Conservation (phyloP, 1,140 invertebrate genomes). For the Tyrophagus putrescentiae region DNA sequence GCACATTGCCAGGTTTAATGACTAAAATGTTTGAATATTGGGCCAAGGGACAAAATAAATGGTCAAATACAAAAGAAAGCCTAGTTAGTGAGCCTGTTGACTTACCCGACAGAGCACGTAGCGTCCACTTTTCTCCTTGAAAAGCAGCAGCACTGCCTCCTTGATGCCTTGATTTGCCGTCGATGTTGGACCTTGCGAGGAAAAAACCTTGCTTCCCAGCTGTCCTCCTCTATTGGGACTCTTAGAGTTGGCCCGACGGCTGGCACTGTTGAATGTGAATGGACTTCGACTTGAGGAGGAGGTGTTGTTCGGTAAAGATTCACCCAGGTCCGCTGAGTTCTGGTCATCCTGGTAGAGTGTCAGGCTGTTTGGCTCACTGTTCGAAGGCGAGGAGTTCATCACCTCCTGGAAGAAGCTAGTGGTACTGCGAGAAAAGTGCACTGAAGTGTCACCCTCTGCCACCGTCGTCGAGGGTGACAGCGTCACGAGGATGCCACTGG, state of each 20-base stretch:
- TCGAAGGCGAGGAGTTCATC: neutral
- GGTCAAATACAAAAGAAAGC: neutral
- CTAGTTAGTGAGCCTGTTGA: slow-evolving; percentile 15
- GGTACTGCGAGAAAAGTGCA: too few relatives aligned
- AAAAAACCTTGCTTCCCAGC: neutral
- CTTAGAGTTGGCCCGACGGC: slow-evolving; percentile 12
- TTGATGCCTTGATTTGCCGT: slow-evolving; percentile 45
- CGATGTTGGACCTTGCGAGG: neutral
- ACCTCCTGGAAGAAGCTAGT: slow-evolving; percentile 27
- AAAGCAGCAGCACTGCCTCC: slow-evolving; percentile 67
- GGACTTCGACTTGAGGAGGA: neutral
- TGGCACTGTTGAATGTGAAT: neutral
- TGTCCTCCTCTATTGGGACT: slow-evolving; percentile 19
- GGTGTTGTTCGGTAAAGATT: neutral
- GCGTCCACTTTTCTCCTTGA: slow-evolving; percentile 74
- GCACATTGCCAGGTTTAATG: slow-evolving; percentile 65
- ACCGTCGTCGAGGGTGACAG: slow-evolving; percentile 24
- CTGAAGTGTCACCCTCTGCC: slow-evolving; percentile 21
- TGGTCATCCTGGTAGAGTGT: neutral
- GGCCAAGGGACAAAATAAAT: too few relatives aligned
- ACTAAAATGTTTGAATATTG: neutral
- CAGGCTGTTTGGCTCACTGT: neutral
- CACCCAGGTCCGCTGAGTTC: too few relatives aligned
- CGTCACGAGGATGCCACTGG: slow-evolving; percentile 71
- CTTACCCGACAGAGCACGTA: slow-evolving; percentile 61